Conservation (phyloP, 2,797 vertebrate species). For the Erpetoichthys calabaricus region DNA sequence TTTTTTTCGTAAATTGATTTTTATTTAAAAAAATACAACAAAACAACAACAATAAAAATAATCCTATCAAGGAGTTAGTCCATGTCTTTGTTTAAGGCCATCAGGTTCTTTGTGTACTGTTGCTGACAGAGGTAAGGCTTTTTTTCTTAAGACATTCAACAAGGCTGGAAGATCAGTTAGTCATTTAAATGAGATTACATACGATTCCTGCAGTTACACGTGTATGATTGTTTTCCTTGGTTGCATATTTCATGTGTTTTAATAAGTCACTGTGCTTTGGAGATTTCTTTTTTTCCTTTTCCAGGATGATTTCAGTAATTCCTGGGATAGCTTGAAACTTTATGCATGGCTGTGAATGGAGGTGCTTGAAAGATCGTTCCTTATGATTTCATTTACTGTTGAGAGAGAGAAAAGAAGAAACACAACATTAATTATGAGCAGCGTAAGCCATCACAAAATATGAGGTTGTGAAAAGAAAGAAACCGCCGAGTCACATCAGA, state of each 20-base stretch:
- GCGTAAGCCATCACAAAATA: no score
- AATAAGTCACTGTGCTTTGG: neutral
- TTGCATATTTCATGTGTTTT: neutral
- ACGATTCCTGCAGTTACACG: neutral
- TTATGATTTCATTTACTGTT: constrained; percentile 93
- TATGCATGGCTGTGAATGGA: constrained; percentile 65
- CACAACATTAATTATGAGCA: constrained; percentile 5
- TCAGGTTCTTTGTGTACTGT: constrained; percentile 17
- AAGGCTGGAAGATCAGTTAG: constrained; percentile 28
- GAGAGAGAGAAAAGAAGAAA: constrained; percentile 35
- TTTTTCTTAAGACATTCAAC: constrained; percentile 25
- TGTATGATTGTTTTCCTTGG: neutral
- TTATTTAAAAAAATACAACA: no score
- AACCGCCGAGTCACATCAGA: no score
- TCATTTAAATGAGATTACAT: constrained; percentile 13
- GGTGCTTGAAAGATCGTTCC: constrained; percentile 86
- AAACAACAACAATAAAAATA: no score
- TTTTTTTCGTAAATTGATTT: no score
- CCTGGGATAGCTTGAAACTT: constrained; percentile 15
- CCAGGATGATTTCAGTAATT: constrained; percentile 17
- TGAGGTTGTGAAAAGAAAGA: no score
- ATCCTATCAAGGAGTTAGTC: no score
- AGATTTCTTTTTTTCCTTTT: constrained; percentile 13
- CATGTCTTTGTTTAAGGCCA: constrained; percentile 30
- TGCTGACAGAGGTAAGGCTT: constrained; percentile 22